phyloP scores from a whole-genome alignment of 1,140 invertebrate species.

The Ips typographus region DNA sequence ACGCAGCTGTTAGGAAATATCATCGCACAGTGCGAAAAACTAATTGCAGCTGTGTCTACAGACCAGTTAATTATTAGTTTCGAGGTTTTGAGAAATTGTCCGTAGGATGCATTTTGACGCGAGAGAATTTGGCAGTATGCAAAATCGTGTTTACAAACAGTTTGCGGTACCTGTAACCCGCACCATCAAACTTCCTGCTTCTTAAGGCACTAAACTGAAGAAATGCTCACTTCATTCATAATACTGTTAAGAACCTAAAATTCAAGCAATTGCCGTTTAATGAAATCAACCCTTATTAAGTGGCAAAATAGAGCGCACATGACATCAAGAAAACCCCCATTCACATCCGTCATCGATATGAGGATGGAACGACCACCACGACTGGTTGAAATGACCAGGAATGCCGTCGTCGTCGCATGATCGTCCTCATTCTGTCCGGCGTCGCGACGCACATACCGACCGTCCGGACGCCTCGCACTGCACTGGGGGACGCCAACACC shows the following conservation, averaged over 20 bases:
- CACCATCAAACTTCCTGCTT: no score
- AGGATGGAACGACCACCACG: not conserved
- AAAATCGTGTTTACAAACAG: no score
- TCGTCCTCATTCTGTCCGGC: slow-evolving; percentile 43
- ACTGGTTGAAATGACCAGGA: no score
- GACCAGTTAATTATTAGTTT: not conserved
- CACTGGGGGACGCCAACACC: slow-evolving; percentile 39
- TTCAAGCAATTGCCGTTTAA: not conserved
- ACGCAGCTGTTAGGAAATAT: slow-evolving; percentile 3
- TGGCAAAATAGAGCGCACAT: no score
- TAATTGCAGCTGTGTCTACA: slow-evolving; percentile 1
- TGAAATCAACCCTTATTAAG: no score
- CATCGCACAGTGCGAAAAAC: not conserved
- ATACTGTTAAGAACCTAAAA: not conserved
- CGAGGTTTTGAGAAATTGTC: slow-evolving; percentile 1
- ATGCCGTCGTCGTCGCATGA: slow-evolving; percentile 27
- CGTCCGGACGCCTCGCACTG: slow-evolving; percentile 46
- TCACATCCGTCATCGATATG: not conserved
- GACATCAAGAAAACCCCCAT: no score
- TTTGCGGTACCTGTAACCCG: no score
- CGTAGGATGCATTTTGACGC: not conserved
- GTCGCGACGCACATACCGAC: slow-evolving; percentile 42
- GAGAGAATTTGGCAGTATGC: no score
- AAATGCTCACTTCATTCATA: no score
- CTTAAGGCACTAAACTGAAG: no score